A percentile compares a stretch with the other conserved stretches of the same genome.
Evolutionary conservation across 2,888 invertebrate species (phyloP).

Genomic region (Muschampia plurimacula): DNA sequence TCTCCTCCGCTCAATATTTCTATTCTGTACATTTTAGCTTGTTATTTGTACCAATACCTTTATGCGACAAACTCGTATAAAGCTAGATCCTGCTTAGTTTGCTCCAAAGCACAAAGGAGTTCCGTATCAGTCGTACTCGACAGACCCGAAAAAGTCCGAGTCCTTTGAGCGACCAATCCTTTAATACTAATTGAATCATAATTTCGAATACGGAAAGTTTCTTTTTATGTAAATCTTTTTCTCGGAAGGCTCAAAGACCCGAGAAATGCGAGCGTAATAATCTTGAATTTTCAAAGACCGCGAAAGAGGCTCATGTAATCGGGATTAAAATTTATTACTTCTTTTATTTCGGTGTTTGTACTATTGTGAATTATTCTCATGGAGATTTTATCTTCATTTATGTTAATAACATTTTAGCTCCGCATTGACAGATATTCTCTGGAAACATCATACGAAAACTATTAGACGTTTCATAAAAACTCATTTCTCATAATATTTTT

Average conservation of each 20-base stretch:
- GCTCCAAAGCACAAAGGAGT: slow-evolving; percentile 80
- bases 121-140: slow-evolving; percentile 65
- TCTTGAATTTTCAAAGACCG: slow-evolving; percentile 70
- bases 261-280: slow-evolving; percentile 73
- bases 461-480: slow-evolving; percentile 17
- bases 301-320: slow-evolving; percentile 63
- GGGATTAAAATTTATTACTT: slow-evolving; percentile 67
- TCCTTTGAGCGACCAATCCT: slow-evolving; percentile 82
- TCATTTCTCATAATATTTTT: slow-evolving; percentile 8
- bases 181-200: slow-evolving; percentile 86
- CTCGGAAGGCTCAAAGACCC: slow-evolving; percentile 70
- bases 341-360: slow-evolving; percentile 46
- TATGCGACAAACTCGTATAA: slow-evolving; percentile 69
- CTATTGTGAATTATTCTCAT: slow-evolving; percentile 20
- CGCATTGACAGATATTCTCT: background rate
- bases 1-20: background rate
- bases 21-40: slow-evolving; percentile 50
- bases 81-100: slow-evolving; percentile 78
- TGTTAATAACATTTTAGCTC: background rate
- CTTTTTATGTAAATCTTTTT: slow-evolving; percentile 84
- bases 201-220: slow-evolving; percentile 81
- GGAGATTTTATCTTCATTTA: background rate
- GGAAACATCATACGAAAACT: slow-evolving; percentile 8
- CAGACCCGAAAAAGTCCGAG: slow-evolving; percentile 79
- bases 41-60: slow-evolving; percentile 69